A percentile compares a stretch with the other conserved stretches of the same genome.
phyloP scores from a whole-genome alignment of 1,140 invertebrate species.

The Hydropsyche tenuis region DNA sequence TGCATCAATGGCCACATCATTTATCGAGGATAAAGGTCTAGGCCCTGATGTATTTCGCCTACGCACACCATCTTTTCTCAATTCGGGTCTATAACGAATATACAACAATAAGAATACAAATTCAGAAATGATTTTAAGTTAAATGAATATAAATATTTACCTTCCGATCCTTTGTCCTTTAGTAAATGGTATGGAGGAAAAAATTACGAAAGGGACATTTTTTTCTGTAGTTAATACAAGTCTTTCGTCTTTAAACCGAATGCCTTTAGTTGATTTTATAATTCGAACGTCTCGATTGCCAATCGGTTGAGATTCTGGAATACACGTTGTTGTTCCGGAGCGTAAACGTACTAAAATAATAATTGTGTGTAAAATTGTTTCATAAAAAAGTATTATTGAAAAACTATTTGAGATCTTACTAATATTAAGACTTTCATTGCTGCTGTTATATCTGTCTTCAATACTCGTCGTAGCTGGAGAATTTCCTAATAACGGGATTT shows the following conservation, averaged over 20 bases:
- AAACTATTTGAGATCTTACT: slow-evolving; percentile 53
- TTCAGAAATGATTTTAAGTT: too few relatives aligned
- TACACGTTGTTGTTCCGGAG: slow-evolving; percentile 59
- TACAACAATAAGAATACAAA: neutral
- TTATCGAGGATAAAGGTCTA: slow-evolving; percentile 82
- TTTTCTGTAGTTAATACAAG: slow-evolving; percentile 75
- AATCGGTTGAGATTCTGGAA: slow-evolving; percentile 59
- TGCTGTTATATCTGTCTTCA: slow-evolving; percentile 72
- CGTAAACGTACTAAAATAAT: slow-evolving; percentile 55
- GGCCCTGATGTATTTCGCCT: slow-evolving; percentile 81
- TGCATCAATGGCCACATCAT: slow-evolving; percentile 84
- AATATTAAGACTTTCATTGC: slow-evolving; percentile 72
- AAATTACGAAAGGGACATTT: slow-evolving; percentile 80
- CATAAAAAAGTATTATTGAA: neutral
- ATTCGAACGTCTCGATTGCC: slow-evolving; percentile 66
- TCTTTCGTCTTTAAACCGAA: slow-evolving; percentile 77
- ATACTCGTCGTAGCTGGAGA: slow-evolving; percentile 63
- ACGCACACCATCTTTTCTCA: slow-evolving; percentile 77
- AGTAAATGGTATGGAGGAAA: slow-evolving; percentile 82
- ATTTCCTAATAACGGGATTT: slow-evolving; percentile 53
- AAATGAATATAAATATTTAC: slow-evolving; percentile 57
- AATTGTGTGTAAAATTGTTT: neutral
- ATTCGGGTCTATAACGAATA: slow-evolving; percentile 67
- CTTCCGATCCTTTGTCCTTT: slow-evolving; percentile 70
- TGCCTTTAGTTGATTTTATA: slow-evolving; percentile 64